A percentile compares a stretch with the other conserved stretches of the same genome.
Evolutionary conservation across 2,888 invertebrate species (phyloP).

Genomic region (Amaurobius ferox): DNA sequence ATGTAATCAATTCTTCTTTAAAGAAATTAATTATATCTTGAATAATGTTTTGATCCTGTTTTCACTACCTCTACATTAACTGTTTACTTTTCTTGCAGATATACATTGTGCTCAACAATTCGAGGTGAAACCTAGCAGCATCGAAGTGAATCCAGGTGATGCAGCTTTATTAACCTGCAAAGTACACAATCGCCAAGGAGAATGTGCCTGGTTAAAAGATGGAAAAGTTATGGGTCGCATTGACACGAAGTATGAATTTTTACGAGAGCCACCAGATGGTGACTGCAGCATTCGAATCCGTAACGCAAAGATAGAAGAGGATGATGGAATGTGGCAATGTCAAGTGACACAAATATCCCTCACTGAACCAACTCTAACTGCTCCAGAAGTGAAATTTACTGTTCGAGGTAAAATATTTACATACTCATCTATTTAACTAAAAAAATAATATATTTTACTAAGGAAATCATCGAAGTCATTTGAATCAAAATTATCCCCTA

Average conservation of each 20-base stretch:
- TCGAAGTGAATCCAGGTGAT: constrained; percentile 69
- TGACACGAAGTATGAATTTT: constrained; percentile 71
- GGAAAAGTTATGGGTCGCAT: constrained; percentile 81
- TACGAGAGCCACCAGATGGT: constrained; percentile 73
- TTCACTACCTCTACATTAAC: too few species aligned
- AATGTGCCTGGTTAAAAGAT: constrained; percentile 95
- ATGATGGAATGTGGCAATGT: constrained; percentile 94
- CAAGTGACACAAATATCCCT: constrained; percentile 83
- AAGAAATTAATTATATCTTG: too few species aligned
- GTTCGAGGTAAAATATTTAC: constrained; percentile 66
- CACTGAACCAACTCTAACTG: constrained; percentile 65
- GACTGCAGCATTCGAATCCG: constrained; percentile 92
- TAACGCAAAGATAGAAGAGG: constrained; percentile 88
- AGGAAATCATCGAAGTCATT: too few species aligned
- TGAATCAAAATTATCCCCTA: too few species aligned
- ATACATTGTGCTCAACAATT: constrained; percentile 58
- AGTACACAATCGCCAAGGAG: constrained; percentile 90
- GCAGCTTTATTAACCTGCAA: constrained; percentile 83
- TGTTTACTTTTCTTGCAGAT: constrained; percentile 13
- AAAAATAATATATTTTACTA: too few species aligned
- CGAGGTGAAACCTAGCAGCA: constrained; percentile 54
- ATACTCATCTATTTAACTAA: too few species aligned
- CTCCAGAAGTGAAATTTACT: constrained; percentile 70
- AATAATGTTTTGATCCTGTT: too few species aligned
- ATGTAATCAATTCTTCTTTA: too few species aligned